Evolutionary conservation across 2,888 invertebrate genomes (phyloP).

Genomic region (Pycnomerus fuliginosus): DNA sequence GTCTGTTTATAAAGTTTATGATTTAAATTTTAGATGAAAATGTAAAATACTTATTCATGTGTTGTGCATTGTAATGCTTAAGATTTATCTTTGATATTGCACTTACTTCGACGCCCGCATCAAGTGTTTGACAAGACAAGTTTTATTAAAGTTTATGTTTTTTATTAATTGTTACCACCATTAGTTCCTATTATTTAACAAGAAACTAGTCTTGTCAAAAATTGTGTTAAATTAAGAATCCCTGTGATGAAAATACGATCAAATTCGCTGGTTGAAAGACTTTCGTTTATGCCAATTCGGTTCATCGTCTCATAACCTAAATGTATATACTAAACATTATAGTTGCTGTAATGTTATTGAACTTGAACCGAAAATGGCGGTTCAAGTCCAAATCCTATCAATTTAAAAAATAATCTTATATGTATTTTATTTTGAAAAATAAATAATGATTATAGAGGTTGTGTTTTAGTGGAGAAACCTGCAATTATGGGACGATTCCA

Average conservation of each 20-base stretch:
- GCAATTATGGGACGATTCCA: constrained; percentile 37
- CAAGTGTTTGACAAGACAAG: constrained; percentile 13
- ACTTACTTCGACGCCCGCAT: constrained; percentile 18
- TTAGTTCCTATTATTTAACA: constrained; percentile 10
- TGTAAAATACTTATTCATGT: constrained; percentile 15
- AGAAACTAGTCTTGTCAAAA: constrained; percentile 16
- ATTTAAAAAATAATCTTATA: constrained; percentile 44
- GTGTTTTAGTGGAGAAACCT: constrained; percentile 16
- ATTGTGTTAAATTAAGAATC: constrained; percentile 41
- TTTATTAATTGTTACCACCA: constrained; percentile 2
- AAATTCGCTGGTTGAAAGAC: neutral
- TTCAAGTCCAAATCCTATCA: constrained; percentile 30
- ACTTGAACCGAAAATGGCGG: constrained; percentile 20
- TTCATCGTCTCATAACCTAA: constrained; percentile 18
- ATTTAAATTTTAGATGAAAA: constrained; percentile 10
- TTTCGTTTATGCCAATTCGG: neutral
- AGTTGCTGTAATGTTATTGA: constrained; percentile 34
- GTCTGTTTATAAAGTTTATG: constrained; percentile 21
- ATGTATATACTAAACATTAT: constrained; percentile 31
- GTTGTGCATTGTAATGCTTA: constrained; percentile 21
- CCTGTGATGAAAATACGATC: constrained; percentile 46
- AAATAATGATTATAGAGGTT: constrained; percentile 31
- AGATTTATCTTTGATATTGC: constrained; percentile 15
- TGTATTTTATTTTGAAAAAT: constrained; percentile 49
- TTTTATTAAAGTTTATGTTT: constrained; percentile 3